These are phyloP conservation scores for Procambarus virginalis DNA, from an alignment of 1,140 invertebrate genomes.

Conservation along the genomic window DNA sequence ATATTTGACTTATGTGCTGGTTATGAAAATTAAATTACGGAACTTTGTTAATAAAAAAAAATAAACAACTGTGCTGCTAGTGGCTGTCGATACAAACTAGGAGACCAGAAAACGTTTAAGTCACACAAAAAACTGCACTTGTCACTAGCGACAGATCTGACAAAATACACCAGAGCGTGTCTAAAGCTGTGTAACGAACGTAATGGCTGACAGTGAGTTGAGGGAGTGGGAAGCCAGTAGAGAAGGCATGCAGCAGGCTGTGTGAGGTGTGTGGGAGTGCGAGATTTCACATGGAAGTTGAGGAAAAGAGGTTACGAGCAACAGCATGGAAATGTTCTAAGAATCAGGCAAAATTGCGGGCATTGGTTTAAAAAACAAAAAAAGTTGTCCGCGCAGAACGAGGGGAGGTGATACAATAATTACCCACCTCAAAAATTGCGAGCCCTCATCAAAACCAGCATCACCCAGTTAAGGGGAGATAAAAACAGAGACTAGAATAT, in stretches of 20 bases:
- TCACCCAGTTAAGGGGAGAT: neutral
- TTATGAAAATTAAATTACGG: too few species aligned
- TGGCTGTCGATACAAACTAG: neutral
- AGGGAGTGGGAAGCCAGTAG: neutral
- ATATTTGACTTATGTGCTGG: too few species aligned
- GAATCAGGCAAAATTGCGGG: neutral
- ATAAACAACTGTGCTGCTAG: neutral
- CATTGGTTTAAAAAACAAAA: neutral
- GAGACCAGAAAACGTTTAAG: neutral
- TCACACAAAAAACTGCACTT: neutral
- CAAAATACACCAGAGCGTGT: neutral
- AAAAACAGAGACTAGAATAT: conserved; percentile 2
- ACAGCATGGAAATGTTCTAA: neutral
- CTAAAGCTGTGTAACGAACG: neutral
- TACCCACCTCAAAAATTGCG: conserved; percentile 42
- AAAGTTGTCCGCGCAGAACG: neutral
- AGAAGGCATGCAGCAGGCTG: neutral
- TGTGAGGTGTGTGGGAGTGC: neutral
- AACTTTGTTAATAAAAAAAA: too few species aligned
- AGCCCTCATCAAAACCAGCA: conserved; percentile 50
- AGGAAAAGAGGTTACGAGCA: too few species aligned
- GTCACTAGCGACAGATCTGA: neutral
- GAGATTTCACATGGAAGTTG: too few species aligned
- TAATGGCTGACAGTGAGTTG: neutral
- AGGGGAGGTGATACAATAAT: conserved; percentile 25